Base-by-base conservation (phyloP, 2,113 vertebrate species). In the Turdus rufiventris region DNA sequence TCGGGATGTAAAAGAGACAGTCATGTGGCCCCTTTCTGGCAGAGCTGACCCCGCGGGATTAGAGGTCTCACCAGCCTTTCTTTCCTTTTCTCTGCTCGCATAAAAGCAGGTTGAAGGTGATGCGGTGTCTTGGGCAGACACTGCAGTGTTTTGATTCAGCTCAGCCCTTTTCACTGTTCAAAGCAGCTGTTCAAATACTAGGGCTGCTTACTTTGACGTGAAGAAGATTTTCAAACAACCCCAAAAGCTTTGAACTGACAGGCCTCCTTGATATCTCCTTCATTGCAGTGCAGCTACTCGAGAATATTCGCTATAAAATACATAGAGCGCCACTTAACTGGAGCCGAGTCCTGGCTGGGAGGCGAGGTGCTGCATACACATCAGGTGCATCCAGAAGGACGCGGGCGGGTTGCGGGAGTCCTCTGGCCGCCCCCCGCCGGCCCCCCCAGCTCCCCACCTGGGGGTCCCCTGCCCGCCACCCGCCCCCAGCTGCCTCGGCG, bases 161-260 rank as follows among this genome's bases (percentile, higher is more conserved):
- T 97, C 96, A 95, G 97, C 97, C 97, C 93, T 94, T 97, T 97
- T 96, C 96, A 96, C 97, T 93, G 96, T 98, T 98, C 97, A 98
- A 98, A 98, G 98, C 97, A 97, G 98, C 97, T 98, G 97, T 98
- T 98, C 97, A 97, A 97, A 98, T 97, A 97, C 93, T 85, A 93
- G 97, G 96, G 92, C 97, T 97, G 97, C 97, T 97, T 95, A 95
- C 92, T 96, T 88, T 97, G 97, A 97, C 96, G 96, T 93, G 96
- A 92, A 97, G 97, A 96, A 97, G 97, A 97, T 98, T 98, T 97
- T 98, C 98, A 98, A 98, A 98, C 97, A 97, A 94, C 94, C 95
- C 93, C 94, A 91, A 97, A 98, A 85, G 98, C 98, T 98, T 98
- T 98, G 97, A 98, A 98, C 97, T 98, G 98, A 97, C 98, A 97